These are phyloP conservation scores for Cerastoderma edule DNA, from an alignment of 2,888 invertebrate genomes.

Conservation along the genomic window DNA sequence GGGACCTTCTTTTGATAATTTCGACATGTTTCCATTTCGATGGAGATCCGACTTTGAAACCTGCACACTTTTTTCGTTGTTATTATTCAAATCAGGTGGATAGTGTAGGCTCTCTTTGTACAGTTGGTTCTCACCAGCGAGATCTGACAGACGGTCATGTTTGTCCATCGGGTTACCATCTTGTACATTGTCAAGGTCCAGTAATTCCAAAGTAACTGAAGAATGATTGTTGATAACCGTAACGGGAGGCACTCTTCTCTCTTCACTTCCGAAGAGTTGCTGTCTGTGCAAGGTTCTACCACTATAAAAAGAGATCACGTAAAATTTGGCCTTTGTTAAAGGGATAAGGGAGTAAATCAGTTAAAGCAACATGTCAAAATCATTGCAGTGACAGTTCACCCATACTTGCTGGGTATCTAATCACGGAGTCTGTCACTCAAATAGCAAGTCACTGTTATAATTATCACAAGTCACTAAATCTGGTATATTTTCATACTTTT, in stretches of 20 bases:
- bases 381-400: no score
- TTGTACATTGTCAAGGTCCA: background rate
- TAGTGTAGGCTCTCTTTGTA: no score
- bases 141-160: background rate
- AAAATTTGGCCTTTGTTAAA: no score
- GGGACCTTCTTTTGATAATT: background rate
- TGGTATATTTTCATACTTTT: no score
- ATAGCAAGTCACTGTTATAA: no score
- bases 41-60: background rate
- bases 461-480: no score
- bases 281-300: background rate
- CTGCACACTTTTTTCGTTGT: background rate
- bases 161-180: background rate
- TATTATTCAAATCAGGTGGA: background rate
- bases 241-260: background rate
- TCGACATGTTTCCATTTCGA: background rate
- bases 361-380: no score
- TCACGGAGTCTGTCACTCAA: no score
- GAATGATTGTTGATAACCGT: background rate
- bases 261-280: background rate
- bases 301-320: background rate
- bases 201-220: background rate
- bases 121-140: no score
- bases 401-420: no score
- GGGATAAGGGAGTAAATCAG: no score